Evolutionary conservation across 2,113 vertebrate species (phyloP), one percentile per base, ranked within the genome.

Genomic region (Nettapus auritus): DNA sequence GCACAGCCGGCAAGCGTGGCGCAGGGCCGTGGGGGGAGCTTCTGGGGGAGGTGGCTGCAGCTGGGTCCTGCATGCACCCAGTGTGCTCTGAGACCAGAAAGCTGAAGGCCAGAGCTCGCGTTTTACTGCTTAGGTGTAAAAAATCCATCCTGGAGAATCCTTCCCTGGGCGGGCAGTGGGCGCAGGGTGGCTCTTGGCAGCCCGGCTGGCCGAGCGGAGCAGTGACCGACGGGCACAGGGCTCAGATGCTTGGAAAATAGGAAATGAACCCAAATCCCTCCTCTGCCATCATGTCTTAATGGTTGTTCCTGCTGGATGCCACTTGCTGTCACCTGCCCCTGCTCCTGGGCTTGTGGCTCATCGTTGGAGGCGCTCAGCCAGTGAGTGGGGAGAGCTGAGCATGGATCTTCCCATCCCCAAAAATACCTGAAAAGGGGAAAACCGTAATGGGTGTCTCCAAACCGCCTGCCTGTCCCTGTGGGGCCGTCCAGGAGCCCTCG

Each of bases 211-310:
- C 8, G 31, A 8, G 44, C 16, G 1, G n/a, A 17, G 46, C 28
- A 3, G 62, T 1, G 1, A 25, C 25, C 2, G 1, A 7, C 5
- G 52, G 19, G 9, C 4, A 2, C 1, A 0, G 31, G 59, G 36
- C 60, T 55, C 62, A 20, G 14, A 19, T 8, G 6, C 8, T 33
- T 31, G 38, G 36, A 63, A 56, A 59, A 36, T 33, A 20, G n/a
- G 4, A 2, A 62, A 28, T 31, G 19, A 6, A 48, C 11, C 33
- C 0, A 0, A 11, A 26, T 48, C 10, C 19, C 48, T 3, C 36
- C 1, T 3, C 44, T 11, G 1, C 33, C 13, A 0, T 13, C 44
- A 21, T 2, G 17, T 50, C 14, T 33, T n/a, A 9, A 0, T 9
- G 6, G n/a, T 20, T 14, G 55, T 33, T 82, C 74, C 50, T 55